These are phyloP conservation scores for Galemys pyrenaicus DNA, from an alignment of 2,113 vertebrate genomes.

Conservation along the genomic window DNA sequence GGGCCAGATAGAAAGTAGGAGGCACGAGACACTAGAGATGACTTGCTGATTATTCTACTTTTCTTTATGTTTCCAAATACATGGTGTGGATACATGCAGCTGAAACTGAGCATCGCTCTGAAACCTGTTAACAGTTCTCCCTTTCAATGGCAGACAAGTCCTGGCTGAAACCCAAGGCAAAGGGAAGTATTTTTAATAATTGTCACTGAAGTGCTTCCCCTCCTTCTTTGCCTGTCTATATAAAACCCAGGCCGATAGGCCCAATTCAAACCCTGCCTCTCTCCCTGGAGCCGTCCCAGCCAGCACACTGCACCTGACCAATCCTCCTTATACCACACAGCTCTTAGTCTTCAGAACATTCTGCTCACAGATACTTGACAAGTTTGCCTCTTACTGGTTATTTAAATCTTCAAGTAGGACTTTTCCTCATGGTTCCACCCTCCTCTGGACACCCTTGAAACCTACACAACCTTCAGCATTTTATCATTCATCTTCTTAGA, in stretches of 20 bases:
- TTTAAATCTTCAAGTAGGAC: constrained; percentile 13
- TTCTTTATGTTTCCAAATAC: background rate
- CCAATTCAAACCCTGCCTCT: background rate
- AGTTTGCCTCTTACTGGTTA: background rate
- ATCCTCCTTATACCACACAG: background rate
- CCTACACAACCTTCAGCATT: background rate
- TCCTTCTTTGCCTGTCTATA: background rate
- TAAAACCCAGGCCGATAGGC: background rate
- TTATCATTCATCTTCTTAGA: background rate
- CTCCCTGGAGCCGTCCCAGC: background rate
- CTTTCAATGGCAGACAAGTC: background rate
- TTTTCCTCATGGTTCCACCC: background rate
- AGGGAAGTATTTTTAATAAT: background rate
- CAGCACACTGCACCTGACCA: background rate
- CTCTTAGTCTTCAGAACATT: background rate
- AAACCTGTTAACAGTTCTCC: background rate
- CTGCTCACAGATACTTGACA: background rate
- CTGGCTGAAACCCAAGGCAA: constrained; percentile 20
- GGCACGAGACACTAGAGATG: background rate
- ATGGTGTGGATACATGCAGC: background rate
- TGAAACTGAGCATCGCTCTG: background rate
- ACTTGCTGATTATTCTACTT: background rate
- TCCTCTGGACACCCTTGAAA: background rate
- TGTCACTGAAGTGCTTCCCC: background rate
- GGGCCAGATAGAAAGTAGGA: background rate